These are phyloP conservation scores for Gallinago media DNA, from an alignment of 2,113 vertebrate species.

Conservation along the genomic window DNA sequence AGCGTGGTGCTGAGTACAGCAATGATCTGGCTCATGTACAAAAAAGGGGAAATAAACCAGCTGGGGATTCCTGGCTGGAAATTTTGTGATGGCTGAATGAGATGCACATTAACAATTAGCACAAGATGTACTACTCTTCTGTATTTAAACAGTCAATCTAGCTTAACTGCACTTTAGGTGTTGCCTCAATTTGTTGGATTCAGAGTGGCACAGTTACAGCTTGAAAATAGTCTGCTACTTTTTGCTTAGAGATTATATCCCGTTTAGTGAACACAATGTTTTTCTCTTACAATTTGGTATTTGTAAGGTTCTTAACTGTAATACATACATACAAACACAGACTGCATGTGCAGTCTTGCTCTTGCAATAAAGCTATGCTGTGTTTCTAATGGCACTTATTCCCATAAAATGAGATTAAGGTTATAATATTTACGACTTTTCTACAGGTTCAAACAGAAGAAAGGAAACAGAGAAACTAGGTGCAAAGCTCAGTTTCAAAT, in stretches of 20 bases:
- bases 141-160: neutral
- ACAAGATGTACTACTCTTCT: neutral
- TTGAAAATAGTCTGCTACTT: neutral
- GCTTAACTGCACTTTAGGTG: neutral
- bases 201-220: neutral
- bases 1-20: neutral
- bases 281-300: neutral
- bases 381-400: neutral
- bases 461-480: neutral
- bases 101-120: constrained; percentile 4
- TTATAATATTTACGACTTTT: neutral
- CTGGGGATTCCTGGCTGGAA: constrained; percentile 42
- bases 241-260: neutral
- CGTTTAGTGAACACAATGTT: neutral
- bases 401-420: neutral
- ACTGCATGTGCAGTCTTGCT: neutral
- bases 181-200: neutral
- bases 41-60: constrained; percentile 25
- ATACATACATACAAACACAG: neutral
- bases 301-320: neutral
- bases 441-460: neutral
- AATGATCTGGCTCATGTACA: neutral
- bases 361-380: neutral
- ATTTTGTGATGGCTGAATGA: neutral
- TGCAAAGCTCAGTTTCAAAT: neutral